These are phyloP conservation scores for Chloropsis cyanopogon DNA, from an alignment of 2,113 vertebrate genomes.

Conservation along the genomic window DNA sequence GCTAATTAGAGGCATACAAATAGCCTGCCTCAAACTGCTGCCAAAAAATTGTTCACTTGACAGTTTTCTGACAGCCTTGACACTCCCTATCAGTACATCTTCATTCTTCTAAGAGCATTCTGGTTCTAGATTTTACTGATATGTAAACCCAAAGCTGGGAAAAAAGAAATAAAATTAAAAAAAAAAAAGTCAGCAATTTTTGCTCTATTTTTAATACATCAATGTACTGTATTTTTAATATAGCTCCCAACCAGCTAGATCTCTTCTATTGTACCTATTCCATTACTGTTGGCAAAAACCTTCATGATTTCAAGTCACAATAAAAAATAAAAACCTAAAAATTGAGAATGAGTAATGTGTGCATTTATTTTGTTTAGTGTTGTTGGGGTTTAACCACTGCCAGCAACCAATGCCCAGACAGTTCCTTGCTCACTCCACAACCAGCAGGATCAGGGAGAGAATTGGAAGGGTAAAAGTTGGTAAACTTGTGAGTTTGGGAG, in stretches of 20 bases:
- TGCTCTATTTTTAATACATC: not conserved
- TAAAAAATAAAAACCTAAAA: not conserved
- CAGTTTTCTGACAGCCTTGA: not conserved
- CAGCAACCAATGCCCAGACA: not conserved
- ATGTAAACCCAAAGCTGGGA: not conserved
- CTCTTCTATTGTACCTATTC: not conserved
- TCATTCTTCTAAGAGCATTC: not conserved
- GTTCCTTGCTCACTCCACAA: not conserved
- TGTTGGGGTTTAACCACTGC: not conserved
- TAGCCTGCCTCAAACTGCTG: not conserved
- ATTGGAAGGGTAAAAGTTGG: not conserved
- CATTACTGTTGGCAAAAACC: not conserved
- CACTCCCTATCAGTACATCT: not conserved
- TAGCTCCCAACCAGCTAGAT: not conserved
- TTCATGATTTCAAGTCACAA: not conserved
- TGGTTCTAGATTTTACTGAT: not conserved
- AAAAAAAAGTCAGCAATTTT: not conserved
- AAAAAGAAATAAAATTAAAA: not conserved
- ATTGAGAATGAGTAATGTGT: not conserved
- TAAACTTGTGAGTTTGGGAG: not conserved
- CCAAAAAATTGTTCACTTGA: not conserved
- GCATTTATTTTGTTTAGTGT: not conserved
- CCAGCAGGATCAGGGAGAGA: not conserved
- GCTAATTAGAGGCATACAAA: not conserved
- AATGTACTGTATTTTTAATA: not conserved